phyloP scores from a whole-genome alignment of 2,797 vertebrate genomes.

The Muscicapa striata region DNA sequence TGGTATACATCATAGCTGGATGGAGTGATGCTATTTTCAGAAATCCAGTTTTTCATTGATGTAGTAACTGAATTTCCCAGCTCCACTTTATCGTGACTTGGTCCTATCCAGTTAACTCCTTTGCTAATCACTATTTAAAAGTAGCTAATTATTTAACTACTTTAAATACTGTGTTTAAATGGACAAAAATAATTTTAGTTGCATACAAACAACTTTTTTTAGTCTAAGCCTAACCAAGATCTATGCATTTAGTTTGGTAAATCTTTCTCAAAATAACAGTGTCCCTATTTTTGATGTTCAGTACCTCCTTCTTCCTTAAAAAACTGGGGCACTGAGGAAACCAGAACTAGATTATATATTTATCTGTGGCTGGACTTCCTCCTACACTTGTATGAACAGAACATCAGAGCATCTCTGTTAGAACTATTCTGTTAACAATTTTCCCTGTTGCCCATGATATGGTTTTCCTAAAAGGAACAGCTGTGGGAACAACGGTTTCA shows the following conservation, averaged over 20 bases:
- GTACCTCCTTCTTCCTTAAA: neutral
- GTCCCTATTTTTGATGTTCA: neutral
- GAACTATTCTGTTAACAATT: neutral
- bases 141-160: neutral
- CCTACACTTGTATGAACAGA: neutral
- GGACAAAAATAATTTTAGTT: neutral
- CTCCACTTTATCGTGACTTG: neutral
- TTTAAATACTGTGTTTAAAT: neutral
- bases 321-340: slow-evolving; percentile 2
- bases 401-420: neutral
- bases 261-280: neutral
- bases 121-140: neutral
- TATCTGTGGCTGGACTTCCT: slow-evolving; percentile 9
- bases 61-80: neutral
- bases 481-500: neutral
- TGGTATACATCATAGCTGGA: neutral
- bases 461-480: neutral
- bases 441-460: neutral
- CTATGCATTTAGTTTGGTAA: neutral
- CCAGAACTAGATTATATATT: neutral
- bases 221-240: neutral
- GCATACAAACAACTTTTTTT: neutral
- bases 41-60: neutral
- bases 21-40: neutral
- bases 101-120: neutral